Base-by-base conservation (phyloP, 2,888 invertebrate species). In the Andrena chrysosceles region DNA sequence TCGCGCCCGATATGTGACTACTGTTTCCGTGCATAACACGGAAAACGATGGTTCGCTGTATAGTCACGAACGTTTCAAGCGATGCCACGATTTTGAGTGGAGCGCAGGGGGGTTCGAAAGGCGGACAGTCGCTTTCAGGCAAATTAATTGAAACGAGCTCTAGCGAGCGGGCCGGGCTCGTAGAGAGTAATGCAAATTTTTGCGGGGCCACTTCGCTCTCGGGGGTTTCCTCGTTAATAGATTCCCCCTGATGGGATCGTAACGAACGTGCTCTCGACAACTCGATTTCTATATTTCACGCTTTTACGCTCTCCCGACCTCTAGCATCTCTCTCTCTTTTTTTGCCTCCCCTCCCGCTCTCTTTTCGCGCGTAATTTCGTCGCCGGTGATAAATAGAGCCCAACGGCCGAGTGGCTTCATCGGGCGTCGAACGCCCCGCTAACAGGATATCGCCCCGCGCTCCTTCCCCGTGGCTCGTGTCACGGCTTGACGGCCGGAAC, bases 381-480 rank as follows among this genome's bases (percentile, higher is more conserved):
- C 59, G 66, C 60, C 66, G 42, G 66, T 80, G 78, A 80, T 80
- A 78, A 80, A 80, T 80, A 80, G 71, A 80, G 59, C 63, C 42
- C 16, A 42, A 42, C 33, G 48, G 49, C 16, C 31, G 52, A 29
- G 42, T 42, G 35, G 49, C 64, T 79, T 64, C 69, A 66, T 70
- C 79, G 79, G 70, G 16, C 54, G 67, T 63, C 63, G 69, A 64
- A 64, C 69, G 29, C 10, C 42, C 42, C 23, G 56, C 59, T 49
- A 62, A 76, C 76, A 71, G 63, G 63, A 48, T 71, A 77, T 62
- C 80, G 80, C 10, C 16, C 42, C 13, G 42, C 10, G 77, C 31
- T 48, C 48, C 42, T 60, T 52, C 13, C 54, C 33, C 33, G 13
- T 31, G 48, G 54, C 67, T 63, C 63, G 71, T 29, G 42, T 42